phyloP scores from a whole-genome alignment of 2,113 vertebrate genomes.

The Etia nguti region DNA sequence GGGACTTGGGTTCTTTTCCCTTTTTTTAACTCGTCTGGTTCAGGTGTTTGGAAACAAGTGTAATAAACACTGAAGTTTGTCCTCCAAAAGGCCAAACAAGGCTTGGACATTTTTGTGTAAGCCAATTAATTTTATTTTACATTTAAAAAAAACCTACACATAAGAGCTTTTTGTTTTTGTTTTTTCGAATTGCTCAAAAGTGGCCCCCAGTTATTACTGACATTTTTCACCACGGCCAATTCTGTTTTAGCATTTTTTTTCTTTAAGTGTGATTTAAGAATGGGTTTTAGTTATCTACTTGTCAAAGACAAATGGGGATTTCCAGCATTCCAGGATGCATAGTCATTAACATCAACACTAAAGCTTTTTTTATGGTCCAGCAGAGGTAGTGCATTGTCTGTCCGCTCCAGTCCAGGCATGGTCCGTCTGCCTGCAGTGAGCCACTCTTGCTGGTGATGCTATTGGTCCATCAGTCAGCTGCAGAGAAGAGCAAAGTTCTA shows the following conservation, averaged over 20 bases:
- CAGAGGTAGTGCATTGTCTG: not conserved
- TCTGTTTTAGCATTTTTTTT: not conserved
- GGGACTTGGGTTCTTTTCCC: not conserved
- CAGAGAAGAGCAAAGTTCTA: not conserved
- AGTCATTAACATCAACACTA: not conserved
- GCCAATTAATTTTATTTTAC: not conserved
- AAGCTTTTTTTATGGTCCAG: not conserved
- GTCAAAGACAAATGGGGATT: not conserved
- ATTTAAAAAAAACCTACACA: fast-evolving
- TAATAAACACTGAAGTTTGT: not conserved
- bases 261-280: not conserved
- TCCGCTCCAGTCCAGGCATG: not conserved
- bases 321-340: not conserved
- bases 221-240: not conserved
- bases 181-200: not conserved
- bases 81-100: not conserved
- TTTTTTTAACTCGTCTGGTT: not conserved
- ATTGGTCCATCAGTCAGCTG: not conserved
- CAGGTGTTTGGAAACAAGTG: not conserved
- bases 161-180: not conserved
- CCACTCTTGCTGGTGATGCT: not conserved
- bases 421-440: not conserved
- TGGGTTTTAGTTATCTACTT: not conserved
- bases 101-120: not conserved
- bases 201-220: not conserved